Evolutionary conservation across 1,140 invertebrate genomes (phyloP), one percentile per base, ranked within the genome.

Genomic region (Drosophila eugracilis): DNA sequence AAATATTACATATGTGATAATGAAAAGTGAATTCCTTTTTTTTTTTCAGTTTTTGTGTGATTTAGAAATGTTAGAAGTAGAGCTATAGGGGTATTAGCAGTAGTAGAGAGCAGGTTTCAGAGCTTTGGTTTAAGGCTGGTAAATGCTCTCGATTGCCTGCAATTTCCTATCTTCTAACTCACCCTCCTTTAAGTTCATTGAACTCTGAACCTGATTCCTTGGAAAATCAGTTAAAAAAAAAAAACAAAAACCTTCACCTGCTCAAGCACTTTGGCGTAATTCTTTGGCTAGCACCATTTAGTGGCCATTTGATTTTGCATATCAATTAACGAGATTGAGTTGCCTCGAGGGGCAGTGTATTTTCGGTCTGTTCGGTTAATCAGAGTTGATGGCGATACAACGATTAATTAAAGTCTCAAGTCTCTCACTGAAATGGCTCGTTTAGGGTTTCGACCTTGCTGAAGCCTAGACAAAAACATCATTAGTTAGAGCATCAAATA

Each of bases 401-500:
- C 71, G 67, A 79, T 83, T 84, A 85, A 84, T 78, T 65, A 66
- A 75, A 58, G 52, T 37, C 63, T 47, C 44, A 76, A 45, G 79
- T 44, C 47, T 60, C 59, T 73, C n/a, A n/a, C n/a, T n/a, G n/a
- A 58, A 73, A 47, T 34, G 65, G 65, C 37, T 67, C 70, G 57
- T 73, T 72, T 72, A 60, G 32, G 66, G 32, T 67, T 28, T 44
- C 70, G 71, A 79, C 79, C 79, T 85, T 79, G 79, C 41, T 37
- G 34, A 52, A 9, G 62, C 41, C 24, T 34, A 69, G 41, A 62
- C 57, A 57, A 79, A 85, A 84, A 76, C 55, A 86, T 84, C 80
- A 85, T 84, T 84, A 84, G 79, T 79, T 73, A 45, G 39, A 50
- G 79, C 76, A 63, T 45, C 75, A 75, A 84, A 85, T 79, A 85